Evolutionary conservation across 2,888 invertebrate species (phyloP).

Genomic region (Rhingia campestris): DNA sequence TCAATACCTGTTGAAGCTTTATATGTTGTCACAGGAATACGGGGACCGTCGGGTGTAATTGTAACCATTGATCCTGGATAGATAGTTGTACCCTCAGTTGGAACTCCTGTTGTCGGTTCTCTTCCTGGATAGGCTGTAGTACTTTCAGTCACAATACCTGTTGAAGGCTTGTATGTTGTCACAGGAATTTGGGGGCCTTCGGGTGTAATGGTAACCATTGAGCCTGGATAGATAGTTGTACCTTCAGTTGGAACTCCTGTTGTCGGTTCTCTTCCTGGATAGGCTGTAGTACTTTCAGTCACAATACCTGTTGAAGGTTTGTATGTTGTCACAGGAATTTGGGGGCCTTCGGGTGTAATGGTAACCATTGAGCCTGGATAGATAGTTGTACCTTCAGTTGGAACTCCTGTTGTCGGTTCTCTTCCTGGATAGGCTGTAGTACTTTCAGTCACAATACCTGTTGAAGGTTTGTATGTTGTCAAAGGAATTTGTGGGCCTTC

Average conservation of each 20-base stretch:
- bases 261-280: conserved; percentile 3
- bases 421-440: background rate
- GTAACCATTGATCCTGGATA: background rate
- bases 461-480: background rate
- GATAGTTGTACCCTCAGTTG: background rate
- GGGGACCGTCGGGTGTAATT: background rate
- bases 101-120: background rate
- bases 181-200: background rate
- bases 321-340: background rate
- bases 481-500: background rate
- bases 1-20: background rate
- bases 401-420: background rate
- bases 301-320: background rate
- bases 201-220: background rate
- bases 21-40: background rate
- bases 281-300: conserved; percentile 18
- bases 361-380: too few relatives aligned
- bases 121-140: background rate
- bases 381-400: background rate
- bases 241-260: background rate
- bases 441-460: background rate
- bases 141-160: background rate
- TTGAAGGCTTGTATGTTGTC: background rate
- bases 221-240: conserved; percentile 1
- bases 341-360: background rate